These are phyloP conservation scores for Picathartes gymnocephalus DNA, from an alignment of 2,113 vertebrate species.

Conservation along the genomic window DNA sequence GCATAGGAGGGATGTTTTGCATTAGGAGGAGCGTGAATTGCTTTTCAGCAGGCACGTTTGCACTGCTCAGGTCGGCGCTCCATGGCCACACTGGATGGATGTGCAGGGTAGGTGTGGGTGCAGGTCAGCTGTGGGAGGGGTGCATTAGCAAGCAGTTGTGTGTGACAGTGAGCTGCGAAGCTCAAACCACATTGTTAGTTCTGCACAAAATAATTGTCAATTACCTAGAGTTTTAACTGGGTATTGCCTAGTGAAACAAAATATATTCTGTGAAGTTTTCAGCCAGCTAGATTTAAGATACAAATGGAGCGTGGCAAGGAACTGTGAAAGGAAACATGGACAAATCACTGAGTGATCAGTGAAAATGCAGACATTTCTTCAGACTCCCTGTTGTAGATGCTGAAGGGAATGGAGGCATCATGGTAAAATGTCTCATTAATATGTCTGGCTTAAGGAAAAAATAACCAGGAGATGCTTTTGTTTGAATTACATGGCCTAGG, in stretches of 20 bases:
- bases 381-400: neutral
- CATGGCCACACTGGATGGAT: rapidly evolving
- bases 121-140: neutral
- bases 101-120: neutral
- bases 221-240: neutral
- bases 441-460: neutral
- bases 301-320: neutral
- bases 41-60: neutral
- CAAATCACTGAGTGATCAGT: rapidly evolving
- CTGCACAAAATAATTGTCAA: neutral
- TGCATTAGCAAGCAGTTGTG: neutral
- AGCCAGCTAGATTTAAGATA: neutral
- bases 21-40: neutral
- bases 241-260: neutral
- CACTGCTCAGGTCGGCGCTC: rapidly evolving
- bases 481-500: neutral
- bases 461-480: neutral
- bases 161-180: neutral
- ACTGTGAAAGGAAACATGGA: neutral
- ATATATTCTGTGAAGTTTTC: neutral
- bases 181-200: neutral
- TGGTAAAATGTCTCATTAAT: neutral
- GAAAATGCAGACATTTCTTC: neutral
- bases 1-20: neutral
- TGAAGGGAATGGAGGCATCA: neutral